Evolutionary conservation across 2,797 vertebrate genomes (phyloP), one percentile per base, ranked within the genome.

Genomic region (Podargus strigoides): DNA sequence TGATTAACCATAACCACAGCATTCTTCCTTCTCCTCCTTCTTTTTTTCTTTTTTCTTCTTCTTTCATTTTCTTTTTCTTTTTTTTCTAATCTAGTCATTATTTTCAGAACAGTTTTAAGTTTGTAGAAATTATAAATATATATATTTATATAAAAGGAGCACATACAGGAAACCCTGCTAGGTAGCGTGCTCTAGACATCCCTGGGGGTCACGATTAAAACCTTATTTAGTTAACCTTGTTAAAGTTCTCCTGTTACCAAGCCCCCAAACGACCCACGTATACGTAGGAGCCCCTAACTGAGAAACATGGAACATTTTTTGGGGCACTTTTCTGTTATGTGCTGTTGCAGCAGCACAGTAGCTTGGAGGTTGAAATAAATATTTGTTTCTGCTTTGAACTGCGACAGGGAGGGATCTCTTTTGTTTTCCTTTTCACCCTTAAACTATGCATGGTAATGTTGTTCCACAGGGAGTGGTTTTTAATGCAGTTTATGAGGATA

Each of bases 141-240:
- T n/a, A n/a, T n/a, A n/a, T n/a, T n/a, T n/a, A n/a, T n/a, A 50
- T n/a, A 28, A 28, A 24, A 26, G 14, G 13, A 32, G 42, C 15
- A 30, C 36, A 2, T 59, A 24, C 21, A 81, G 59, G 69, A 93
- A 92, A 84, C 17, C 10, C 37, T 75, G 58, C 59, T 85, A 91
- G 47, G 26, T 66, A 52, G 18, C 1, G 1, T 52, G 79, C 50
- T 39, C 84, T 85, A 78, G 42, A 36, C 49, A 28, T 76, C 58
- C 62, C 58, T 63, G 56, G 47, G 91, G 66, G 66, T 94, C 67
- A 42, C 1, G 1, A 73, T 84, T 86, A 88, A 93, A 92, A 69
- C 47, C 58, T 91, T 85, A 50, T 78, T 95, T 94, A 60, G 66
- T 89, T 96, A 92, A 94, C 85, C 47, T 55, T 66, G 63, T 85